These are phyloP conservation scores for Palythoa caribaeorum DNA, from an alignment of 92 coral and sea anemone species.

Conservation along the genomic window DNA sequence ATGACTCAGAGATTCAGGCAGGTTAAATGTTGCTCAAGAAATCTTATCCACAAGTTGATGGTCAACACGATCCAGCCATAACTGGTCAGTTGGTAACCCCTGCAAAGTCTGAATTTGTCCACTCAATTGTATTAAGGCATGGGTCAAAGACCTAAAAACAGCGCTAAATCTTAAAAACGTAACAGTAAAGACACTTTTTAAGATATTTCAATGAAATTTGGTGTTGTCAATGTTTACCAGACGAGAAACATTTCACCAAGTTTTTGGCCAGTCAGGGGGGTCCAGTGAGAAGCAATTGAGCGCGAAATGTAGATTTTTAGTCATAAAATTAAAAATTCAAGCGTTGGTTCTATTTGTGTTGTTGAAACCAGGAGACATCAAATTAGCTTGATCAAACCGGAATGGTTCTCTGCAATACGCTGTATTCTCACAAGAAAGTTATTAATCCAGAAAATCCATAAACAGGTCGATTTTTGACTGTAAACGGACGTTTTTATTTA, in stretches of 20 bases:
- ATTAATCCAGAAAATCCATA: background rate
- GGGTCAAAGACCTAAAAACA: background rate
- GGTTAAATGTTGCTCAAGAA: slow-evolving; percentile 36
- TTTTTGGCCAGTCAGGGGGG: background rate
- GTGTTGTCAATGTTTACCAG: background rate
- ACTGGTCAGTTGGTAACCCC: slow-evolving; percentile 5
- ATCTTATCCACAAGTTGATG: slow-evolving; percentile 3
- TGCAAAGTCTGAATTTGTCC: slow-evolving; percentile 30
- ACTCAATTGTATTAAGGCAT: background rate
- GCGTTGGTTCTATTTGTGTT: background rate
- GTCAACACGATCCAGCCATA: slow-evolving; percentile 22
- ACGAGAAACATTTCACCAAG: background rate
- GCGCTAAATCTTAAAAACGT: background rate
- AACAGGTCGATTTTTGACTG: background rate
- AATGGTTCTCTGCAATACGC: background rate
- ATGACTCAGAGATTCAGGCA: slow-evolving; percentile 34
- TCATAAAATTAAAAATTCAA: background rate
- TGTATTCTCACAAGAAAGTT: background rate
- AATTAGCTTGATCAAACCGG: background rate
- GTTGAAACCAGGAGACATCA: background rate
- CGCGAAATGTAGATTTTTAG: background rate
- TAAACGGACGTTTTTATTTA: background rate
- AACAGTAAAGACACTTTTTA: background rate
- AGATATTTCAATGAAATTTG: background rate
- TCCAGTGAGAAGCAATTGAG: background rate